A percentile compares a stretch with the other conserved stretches of the same genome.
Evolutionary conservation across 2,888 invertebrate genomes (phyloP).

Genomic region (Eupithecia dodoneata): DNA sequence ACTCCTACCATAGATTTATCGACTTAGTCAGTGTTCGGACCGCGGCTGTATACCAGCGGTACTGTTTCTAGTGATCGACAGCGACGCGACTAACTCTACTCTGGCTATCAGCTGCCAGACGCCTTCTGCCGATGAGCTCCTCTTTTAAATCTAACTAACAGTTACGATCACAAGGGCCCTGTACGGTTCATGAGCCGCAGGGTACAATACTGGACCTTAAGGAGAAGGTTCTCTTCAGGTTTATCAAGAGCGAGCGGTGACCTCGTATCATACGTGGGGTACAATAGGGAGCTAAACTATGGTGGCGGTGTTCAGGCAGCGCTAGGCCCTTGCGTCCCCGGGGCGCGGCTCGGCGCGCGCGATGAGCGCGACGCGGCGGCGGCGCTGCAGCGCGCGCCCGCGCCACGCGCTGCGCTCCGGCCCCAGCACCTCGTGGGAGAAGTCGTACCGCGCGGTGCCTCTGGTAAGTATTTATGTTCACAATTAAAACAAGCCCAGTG

Average conservation of each 20-base stretch:
- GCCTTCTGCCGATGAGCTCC: neutral
- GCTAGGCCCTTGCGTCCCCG: neutral
- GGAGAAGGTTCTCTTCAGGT: neutral
- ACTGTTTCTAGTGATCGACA: no score
- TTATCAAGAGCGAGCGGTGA: neutral
- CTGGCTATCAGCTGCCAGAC: neutral
- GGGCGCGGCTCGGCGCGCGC: slow-evolving; percentile 41
- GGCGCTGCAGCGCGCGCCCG: slow-evolving; percentile 52
- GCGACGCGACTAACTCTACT: neutral
- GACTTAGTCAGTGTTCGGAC: no score
- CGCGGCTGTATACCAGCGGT: no score
- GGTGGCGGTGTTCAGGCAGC: neutral
- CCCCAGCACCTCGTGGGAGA: slow-evolving; percentile 94
- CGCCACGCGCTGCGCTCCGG: slow-evolving; percentile 76
- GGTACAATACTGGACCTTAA: neutral
- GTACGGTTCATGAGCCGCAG: neutral
- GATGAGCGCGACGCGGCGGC: slow-evolving; percentile 66
- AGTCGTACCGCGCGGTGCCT: slow-evolving; percentile 92
- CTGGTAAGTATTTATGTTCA: slow-evolving; percentile 65
- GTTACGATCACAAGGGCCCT: neutral
- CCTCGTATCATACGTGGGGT: neutral
- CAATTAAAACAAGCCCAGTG: no score
- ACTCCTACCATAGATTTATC: no score
- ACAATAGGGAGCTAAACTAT: neutral
- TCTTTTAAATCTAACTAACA: neutral